Percentiles rank a stretch among this genome's conserved stretches.
Evolutionary conservation across 2,888 invertebrate species (phyloP).

Genomic region (Pachliopta kotzebuea): DNA sequence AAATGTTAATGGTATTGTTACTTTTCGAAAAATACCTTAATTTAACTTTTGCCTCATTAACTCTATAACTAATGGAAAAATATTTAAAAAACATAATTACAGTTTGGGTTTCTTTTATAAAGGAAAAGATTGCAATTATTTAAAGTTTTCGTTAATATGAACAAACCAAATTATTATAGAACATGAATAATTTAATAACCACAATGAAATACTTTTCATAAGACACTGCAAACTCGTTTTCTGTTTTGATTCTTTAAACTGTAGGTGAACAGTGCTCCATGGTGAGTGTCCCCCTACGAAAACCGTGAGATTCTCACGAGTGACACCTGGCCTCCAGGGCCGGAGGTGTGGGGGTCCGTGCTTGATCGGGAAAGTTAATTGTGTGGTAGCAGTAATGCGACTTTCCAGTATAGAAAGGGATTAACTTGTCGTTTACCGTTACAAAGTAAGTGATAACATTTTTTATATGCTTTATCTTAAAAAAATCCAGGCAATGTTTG

Average conservation of each 20-base stretch:
- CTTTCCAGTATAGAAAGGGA: slow-evolving; percentile 4
- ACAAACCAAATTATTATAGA: not conserved
- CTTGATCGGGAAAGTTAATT: slow-evolving; percentile 22
- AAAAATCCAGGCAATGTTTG: no score
- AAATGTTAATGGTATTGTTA: no score
- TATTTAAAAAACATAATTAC: no score
- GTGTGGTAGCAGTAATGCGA: slow-evolving; percentile 14
- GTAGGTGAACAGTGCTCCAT: slow-evolving; percentile 17
- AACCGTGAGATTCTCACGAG: slow-evolving; percentile 36
- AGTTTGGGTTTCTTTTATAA: no score
- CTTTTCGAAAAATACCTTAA: no score
- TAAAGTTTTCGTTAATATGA: no score
- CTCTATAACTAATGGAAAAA: no score
- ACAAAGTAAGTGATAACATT: not conserved
- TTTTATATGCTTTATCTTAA: no score
- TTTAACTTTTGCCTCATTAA: no score
- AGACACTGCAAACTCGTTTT: not conserved
- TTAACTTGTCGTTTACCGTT: slow-evolving; percentile 9
- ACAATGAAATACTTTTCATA: not conserved
- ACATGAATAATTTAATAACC: not conserved
- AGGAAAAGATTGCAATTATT: no score
- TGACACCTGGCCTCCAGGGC: slow-evolving; percentile 36
- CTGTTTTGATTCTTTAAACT: slow-evolving; percentile 14
- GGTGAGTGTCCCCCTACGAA: slow-evolving; percentile 29
- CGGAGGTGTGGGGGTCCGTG: slow-evolving; percentile 26